Conservation (phyloP, 2,888 invertebrate species). For the Chaetogeoica ovagalla region DNA sequence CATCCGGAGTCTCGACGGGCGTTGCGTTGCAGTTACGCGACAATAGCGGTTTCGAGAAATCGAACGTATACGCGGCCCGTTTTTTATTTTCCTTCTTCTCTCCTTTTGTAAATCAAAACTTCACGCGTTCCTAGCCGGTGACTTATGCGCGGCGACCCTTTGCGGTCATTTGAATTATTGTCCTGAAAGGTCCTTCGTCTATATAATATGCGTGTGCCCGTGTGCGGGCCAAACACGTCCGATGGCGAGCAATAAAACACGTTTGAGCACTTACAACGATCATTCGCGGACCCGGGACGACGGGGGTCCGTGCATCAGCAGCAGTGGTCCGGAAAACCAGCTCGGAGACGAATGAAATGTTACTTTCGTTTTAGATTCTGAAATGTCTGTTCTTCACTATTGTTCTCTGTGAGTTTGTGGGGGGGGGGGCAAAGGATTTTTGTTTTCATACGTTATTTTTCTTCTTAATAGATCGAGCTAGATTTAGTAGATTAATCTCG, state of each 20-base stretch:
- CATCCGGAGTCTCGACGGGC: neutral
- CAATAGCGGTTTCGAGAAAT: constrained; percentile 27
- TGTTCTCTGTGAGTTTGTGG: no score
- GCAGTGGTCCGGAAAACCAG: neutral
- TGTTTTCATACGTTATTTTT: no score
- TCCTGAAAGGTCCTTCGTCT: constrained; percentile 23
- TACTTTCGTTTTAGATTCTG: no score
- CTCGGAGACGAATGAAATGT: no score
- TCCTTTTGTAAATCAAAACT: constrained; percentile 42
- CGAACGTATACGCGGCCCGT: neutral
- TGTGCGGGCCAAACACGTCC: constrained; percentile 2
- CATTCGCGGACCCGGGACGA: neutral
- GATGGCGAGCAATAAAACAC: constrained; percentile 31
- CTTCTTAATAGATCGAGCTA: no score
- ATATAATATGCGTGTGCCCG: no score
- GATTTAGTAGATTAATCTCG: no score
- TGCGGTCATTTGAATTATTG: constrained; percentile 51
- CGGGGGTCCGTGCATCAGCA: neutral
- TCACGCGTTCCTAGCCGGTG: neutral
- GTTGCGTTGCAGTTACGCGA: neutral
- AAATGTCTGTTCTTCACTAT: no score
- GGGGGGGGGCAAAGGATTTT: no score
- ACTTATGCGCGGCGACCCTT: constrained; percentile 35
- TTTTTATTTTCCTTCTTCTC: constrained; percentile 3
- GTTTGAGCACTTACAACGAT: constrained; percentile 31